These are phyloP conservation scores for Aspidoscelis tigris DNA, from an alignment of 2,113 vertebrate genomes.

Conservation along the genomic window DNA sequence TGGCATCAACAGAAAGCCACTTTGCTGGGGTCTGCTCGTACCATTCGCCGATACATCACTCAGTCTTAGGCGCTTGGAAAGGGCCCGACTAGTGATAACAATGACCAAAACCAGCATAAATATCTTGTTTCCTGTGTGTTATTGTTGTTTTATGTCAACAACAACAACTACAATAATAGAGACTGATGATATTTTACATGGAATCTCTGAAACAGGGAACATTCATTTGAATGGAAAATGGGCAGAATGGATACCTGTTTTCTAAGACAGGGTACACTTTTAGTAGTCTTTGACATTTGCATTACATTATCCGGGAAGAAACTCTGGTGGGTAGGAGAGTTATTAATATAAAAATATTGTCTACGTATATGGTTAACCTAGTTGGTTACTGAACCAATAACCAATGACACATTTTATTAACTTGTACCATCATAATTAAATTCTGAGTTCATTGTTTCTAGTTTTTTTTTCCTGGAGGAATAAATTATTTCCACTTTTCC, in stretches of 20 bases:
- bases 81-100: too few relatives aligned
- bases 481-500: neutral
- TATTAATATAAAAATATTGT: neutral
- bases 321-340: neutral
- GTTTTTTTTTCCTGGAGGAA: neutral
- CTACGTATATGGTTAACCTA: neutral
- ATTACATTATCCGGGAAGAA: too few relatives aligned
- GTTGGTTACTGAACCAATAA: neutral
- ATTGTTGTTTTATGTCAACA: too few relatives aligned
- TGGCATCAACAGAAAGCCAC: too few relatives aligned
- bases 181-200: neutral
- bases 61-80: too few relatives aligned
- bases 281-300: neutral
- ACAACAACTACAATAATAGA: too few relatives aligned
- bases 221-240: neutral
- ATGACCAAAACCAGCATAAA: too few relatives aligned
- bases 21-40: too few relatives aligned
- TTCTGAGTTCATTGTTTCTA: neutral
- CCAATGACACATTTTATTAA: neutral
- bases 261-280: neutral
- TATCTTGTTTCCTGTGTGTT: too few relatives aligned
- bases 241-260: neutral
- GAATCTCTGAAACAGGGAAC: neutral
- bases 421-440: neutral
- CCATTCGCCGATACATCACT: too few relatives aligned